Percentiles rank a stretch among this genome's conserved stretches.
Evolutionary conservation across 2,888 invertebrate species (phyloP).

Genomic region (Loripinus fragilis): DNA sequence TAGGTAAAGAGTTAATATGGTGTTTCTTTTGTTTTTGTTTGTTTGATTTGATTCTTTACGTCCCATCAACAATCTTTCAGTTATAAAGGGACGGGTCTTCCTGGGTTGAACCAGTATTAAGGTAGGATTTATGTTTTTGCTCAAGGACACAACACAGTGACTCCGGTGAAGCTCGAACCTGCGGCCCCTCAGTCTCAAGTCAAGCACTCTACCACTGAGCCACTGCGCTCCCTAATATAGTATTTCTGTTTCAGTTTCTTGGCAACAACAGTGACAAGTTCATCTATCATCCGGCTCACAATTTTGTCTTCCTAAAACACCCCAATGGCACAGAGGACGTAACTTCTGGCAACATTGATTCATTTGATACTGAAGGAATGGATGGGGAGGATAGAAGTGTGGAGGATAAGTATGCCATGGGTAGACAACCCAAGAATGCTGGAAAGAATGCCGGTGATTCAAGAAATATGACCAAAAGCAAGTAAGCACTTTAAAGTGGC

Average conservation of each 20-base stretch:
- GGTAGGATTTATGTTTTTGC: too few relatives aligned
- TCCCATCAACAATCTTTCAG: too few relatives aligned
- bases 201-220: too few relatives aligned
- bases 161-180: too few relatives aligned
- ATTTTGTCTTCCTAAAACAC: slow-evolving; percentile 61
- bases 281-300: slow-evolving; percentile 67
- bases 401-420: neutral
- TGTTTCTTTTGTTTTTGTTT: too few relatives aligned
- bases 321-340: neutral
- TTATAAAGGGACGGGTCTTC: too few relatives aligned
- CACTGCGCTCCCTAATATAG: too few relatives aligned
- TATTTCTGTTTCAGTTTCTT: slow-evolving; percentile 76
- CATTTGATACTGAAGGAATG: neutral
- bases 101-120: too few relatives aligned
- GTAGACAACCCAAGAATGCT: slow-evolving; percentile 15
- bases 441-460: slow-evolving; percentile 25
- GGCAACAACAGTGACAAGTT: slow-evolving; percentile 75
- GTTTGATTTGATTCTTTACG: too few relatives aligned
- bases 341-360: neutral
- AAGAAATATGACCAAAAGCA: slow-evolving; percentile 15
- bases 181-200: too few relatives aligned
- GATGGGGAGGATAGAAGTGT: neutral
- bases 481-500: neutral
- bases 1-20: too few relatives aligned
- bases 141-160: too few relatives aligned